Evolutionary conservation across 2,113 vertebrate species (phyloP).

Genomic region (Camelus dromedarius): DNA sequence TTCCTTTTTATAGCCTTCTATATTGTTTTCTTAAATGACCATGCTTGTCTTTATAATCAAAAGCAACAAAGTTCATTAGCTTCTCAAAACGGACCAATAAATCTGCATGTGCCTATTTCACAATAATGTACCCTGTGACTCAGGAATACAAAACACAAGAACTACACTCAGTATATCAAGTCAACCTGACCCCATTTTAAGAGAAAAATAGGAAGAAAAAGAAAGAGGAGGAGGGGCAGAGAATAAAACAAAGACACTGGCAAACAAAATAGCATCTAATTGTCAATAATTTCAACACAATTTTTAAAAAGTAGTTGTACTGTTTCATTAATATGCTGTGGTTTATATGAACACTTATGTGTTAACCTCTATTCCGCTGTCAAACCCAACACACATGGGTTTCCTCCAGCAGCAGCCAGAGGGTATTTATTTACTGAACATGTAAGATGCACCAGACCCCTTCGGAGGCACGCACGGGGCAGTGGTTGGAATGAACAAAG

Average conservation of each 20-base stretch:
- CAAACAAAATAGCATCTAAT: background rate
- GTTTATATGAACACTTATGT: accelerated
- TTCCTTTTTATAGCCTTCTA: background rate
- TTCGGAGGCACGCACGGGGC: background rate
- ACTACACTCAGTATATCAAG: background rate
- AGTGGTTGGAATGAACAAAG: background rate
- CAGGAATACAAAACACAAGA: background rate
- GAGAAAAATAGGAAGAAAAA: background rate
- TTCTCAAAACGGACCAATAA: background rate
- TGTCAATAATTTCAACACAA: background rate
- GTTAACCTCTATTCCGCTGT: background rate
- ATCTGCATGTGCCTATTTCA: background rate
- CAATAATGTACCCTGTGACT: background rate
- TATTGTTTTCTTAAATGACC: background rate
- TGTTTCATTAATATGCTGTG: background rate
- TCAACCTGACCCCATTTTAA: background rate
- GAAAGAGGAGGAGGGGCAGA: background rate
- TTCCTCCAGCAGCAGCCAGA: background rate
- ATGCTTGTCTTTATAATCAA: background rate
- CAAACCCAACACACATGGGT: background rate
- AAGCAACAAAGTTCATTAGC: background rate
- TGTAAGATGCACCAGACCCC: background rate
- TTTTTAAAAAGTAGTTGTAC: background rate
- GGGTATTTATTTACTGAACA: background rate
- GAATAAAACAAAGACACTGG: background rate